Evolutionary conservation across 2,888 invertebrate genomes (phyloP).

Genomic region (Electrophaes corylata): DNA sequence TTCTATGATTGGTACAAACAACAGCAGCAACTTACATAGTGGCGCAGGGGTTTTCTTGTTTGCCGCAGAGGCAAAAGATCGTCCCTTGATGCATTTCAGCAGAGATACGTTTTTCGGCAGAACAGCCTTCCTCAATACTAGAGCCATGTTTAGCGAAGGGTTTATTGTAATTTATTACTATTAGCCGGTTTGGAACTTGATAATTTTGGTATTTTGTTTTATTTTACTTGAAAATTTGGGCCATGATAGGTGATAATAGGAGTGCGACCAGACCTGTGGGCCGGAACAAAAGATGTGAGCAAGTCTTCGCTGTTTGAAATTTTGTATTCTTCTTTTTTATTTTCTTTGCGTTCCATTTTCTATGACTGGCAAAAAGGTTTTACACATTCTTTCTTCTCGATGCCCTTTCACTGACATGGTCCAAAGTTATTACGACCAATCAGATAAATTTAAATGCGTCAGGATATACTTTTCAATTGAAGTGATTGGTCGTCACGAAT

Average conservation of each 20-base stretch:
- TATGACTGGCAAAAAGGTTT: constrained; percentile 17
- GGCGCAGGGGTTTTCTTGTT: constrained; percentile 57
- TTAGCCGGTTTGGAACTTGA: constrained; percentile 42
- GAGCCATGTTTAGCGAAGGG: constrained; percentile 60
- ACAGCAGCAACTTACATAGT: constrained; percentile 56
- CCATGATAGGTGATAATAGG: constrained; percentile 57
- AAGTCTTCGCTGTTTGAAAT: constrained; percentile 49
- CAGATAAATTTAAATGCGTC: no score
- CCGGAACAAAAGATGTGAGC: constrained; percentile 53
- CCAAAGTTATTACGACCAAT: no score
- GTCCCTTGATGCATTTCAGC: constrained; percentile 66
- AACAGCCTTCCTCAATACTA: constrained; percentile 68
- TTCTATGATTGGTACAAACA: not conserved
- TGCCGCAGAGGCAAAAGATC: constrained; percentile 56
- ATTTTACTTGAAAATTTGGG: constrained; percentile 68
- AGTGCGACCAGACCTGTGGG: constrained; percentile 49
- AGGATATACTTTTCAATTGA: no score
- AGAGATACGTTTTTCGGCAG: constrained; percentile 64
- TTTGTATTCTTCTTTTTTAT: constrained; percentile 48
- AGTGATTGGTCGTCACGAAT: no score
- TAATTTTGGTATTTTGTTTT: constrained; percentile 46
- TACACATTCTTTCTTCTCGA: no score
- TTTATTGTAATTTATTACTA: constrained; percentile 33
- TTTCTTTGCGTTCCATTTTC: constrained; percentile 32
- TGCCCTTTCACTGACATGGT: no score